Evolutionary conservation across 2,797 vertebrate species (phyloP).

Genomic region (Centropyge bicolor): DNA sequence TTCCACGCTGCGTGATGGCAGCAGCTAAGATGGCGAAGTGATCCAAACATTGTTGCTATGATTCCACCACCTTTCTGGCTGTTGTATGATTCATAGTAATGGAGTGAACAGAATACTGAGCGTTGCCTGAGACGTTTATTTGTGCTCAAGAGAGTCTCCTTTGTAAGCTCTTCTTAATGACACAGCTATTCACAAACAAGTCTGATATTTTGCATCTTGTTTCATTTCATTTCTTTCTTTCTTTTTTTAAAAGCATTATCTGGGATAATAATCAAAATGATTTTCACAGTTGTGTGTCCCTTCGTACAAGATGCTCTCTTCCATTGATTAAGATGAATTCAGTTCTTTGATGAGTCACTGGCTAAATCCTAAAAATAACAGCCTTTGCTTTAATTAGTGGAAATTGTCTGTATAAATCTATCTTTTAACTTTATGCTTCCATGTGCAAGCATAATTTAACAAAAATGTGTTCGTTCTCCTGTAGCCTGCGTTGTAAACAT

Average conservation of each 20-base stretch:
- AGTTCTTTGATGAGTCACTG: slow-evolving; percentile 38
- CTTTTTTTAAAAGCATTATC: not conserved
- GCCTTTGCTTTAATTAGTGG: not conserved
- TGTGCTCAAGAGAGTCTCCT: not conserved
- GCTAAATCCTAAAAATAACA: not conserved
- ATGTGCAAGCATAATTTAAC: not conserved
- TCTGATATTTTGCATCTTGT: not conserved
- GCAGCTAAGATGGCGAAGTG: slow-evolving; percentile 76
- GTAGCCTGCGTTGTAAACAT: slow-evolving; percentile 14
- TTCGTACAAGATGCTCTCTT: not conserved
- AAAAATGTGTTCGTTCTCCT: not conserved
- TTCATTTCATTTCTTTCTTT: not conserved
- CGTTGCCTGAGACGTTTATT: slow-evolving; percentile 26
- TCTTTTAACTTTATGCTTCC: not conserved
- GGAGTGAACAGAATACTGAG: slow-evolving; percentile 54
- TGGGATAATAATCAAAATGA: not conserved
- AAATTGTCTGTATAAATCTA: not conserved
- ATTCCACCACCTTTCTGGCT: slow-evolving; percentile 72
- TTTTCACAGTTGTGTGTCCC: not conserved
- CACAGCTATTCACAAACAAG: slow-evolving; percentile 26
- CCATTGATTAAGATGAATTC: slow-evolving; percentile 20
- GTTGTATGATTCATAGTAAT: slow-evolving; percentile 73
- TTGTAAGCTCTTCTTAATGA: slow-evolving; percentile 28
- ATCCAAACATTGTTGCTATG: slow-evolving; percentile 78
- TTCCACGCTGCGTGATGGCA: slow-evolving; percentile 58